These are phyloP conservation scores for Motacilla alba DNA, from an alignment of 2,113 vertebrate genomes.

Conservation along the genomic window DNA sequence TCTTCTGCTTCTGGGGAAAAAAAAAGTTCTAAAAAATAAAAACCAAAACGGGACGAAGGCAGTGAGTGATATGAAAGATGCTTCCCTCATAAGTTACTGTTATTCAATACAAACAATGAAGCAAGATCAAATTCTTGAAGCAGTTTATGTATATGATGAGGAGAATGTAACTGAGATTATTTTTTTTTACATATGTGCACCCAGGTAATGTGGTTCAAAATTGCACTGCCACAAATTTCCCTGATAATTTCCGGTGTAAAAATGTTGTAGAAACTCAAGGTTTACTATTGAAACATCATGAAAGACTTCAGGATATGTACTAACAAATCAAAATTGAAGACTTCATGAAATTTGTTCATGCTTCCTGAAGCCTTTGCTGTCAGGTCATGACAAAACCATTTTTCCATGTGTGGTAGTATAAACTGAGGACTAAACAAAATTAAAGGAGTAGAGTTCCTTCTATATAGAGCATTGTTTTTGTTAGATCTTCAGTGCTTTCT, in stretches of 20 bases:
- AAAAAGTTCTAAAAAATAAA: not conserved
- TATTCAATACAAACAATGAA: not conserved
- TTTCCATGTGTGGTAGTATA: not conserved
- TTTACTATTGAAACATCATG: not conserved
- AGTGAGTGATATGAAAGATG: not conserved
- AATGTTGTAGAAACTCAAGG: not conserved
- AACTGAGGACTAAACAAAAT: not conserved
- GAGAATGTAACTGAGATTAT: not conserved
- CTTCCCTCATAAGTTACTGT: not conserved
- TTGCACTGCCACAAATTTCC: not conserved
- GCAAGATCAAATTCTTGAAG: not conserved
- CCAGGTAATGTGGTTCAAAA: not conserved
- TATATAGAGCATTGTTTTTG: not conserved
- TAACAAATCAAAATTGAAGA: not conserved
- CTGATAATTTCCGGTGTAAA: not conserved
- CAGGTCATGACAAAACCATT: not conserved
- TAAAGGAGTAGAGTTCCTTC: not conserved
- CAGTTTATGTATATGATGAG: not conserved
- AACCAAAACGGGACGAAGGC: accelerated
- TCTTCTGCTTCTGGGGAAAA: not conserved
- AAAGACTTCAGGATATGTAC: not conserved
- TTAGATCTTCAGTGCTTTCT: not conserved
- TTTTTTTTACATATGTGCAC: not conserved
- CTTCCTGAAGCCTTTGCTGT: not conserved
- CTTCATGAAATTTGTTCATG: not conserved